Base-by-base conservation (phyloP, 2,113 vertebrate genomes). In the Gobiocypris rarus region DNA sequence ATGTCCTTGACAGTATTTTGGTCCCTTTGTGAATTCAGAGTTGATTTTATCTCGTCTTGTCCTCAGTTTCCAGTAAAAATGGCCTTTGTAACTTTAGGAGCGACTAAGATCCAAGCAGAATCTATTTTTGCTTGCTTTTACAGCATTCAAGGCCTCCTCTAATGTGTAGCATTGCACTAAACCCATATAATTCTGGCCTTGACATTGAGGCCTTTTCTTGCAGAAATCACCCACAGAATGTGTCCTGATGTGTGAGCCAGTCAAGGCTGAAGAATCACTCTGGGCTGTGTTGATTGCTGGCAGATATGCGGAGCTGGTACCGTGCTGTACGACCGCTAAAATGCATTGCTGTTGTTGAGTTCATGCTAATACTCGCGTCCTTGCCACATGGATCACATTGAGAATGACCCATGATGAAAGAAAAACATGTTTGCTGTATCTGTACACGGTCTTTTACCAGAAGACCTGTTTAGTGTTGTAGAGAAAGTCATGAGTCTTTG, bases 301-400 rank as follows among this genome's bases (percentile, higher is more conserved):
- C 34, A 69, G 65, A 69, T 86, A 34, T 31, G 52, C 73, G n/a
- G 31, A 6, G 54, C 38, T 69, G 34, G 65, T 41, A 69, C 34
- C 2, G 17, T 69, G 17, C 34, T 67, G 63, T 67, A 67, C 9
- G 63, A 9, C 28, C 1, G 59, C 26, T 65, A 31, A 67, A 54
- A 34, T 67, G 52, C 31, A 79, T 43, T 28, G 41, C 76, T 38
- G n/a, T 45, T 59, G 50, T 63, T 43, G 45, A 34, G 75, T 77
- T 19, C 58, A 69, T 69, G 19, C 74, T 81, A 86, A 82, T 71
- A 75, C 71, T 85, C 69, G 34, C 31, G 76, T 80, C 8, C 24
- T 81, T 22, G 56, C 54, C 71, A 83, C 78, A 83, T 73, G 28
- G 61, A 78, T 73, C 69, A 73, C 2, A 73, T 26, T 1, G 41